These are phyloP conservation scores for Elanoides forficatus DNA, from an alignment of 2,113 vertebrate species.

Conservation along the genomic window DNA sequence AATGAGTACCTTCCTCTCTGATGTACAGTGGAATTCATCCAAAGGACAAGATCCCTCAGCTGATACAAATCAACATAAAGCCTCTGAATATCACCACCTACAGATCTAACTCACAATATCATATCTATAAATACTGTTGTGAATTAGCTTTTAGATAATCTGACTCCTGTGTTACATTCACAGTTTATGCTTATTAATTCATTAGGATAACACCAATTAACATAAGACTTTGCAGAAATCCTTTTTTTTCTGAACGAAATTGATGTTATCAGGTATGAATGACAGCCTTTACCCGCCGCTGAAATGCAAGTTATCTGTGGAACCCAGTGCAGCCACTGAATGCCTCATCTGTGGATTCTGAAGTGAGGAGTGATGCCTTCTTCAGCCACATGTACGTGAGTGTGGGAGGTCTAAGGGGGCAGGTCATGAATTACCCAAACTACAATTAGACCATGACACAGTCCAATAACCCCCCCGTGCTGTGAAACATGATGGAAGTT, in stretches of 20 bases:
- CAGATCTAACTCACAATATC: not conserved
- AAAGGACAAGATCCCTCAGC: not conserved
- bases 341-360: not conserved
- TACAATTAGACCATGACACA: not conserved
- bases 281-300: not conserved
- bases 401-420: not conserved
- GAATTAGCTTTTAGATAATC: not conserved
- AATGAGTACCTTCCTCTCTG: not conserved
- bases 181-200: not conserved
- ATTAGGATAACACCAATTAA: not conserved
- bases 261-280: not conserved
- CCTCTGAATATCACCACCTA: not conserved
- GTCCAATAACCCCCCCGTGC: not conserved
- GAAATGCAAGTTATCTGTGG: not conserved
- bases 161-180: not conserved
- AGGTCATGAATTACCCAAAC: not conserved
- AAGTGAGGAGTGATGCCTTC: not conserved
- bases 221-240: not conserved
- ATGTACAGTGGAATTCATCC: not conserved
- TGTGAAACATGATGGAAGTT: not conserved
- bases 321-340: not conserved
- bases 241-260: not conserved
- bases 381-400: fast-evolving
- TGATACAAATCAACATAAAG: not conserved
- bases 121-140: not conserved